phyloP scores from a whole-genome alignment of 2,113 vertebrate genomes.

The Empidonax alnorum region DNA sequence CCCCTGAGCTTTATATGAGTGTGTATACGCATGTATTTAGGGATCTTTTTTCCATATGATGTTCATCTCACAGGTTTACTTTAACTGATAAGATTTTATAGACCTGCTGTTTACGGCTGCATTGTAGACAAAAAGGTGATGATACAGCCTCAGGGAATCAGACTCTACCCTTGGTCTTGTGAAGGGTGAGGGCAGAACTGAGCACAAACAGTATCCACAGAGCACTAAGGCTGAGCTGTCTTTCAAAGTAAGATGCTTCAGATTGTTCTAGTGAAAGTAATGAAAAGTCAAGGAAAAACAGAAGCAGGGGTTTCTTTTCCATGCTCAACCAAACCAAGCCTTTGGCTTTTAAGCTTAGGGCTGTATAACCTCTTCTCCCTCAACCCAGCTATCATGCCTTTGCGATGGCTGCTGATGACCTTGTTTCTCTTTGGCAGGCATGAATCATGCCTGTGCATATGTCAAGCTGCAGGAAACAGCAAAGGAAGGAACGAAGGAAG shows the following conservation, averaged over 20 bases:
- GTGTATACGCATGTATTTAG: neutral
- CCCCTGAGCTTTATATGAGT: neutral
- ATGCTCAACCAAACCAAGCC: neutral
- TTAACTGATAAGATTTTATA: neutral
- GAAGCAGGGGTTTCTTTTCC: conserved; percentile 30
- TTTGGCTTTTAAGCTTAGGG: conserved; percentile 22
- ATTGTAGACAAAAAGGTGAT: neutral
- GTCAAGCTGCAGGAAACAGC: neutral
- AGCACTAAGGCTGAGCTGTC: neutral
- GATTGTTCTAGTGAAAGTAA: conserved; percentile 10
- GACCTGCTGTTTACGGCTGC: neutral
- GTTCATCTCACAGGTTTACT: conserved; percentile 1
- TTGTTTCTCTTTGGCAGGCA: neutral
- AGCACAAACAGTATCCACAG: neutral
- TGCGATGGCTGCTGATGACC: conserved; percentile 21
- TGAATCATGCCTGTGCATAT: conserved; percentile 31
- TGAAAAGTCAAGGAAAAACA: conserved; percentile 23
- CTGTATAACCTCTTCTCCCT: neutral
- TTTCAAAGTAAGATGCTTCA: conserved; percentile 22
- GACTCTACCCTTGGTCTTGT: neutral
- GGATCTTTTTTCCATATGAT: neutral
- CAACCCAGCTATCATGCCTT: neutral
- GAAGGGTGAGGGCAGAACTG: neutral
- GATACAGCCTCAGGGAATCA: neutral
- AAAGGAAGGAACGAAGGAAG: neutral